Evolutionary conservation across 2,888 invertebrate species (phyloP).

Genomic region (Blera fallax): DNA sequence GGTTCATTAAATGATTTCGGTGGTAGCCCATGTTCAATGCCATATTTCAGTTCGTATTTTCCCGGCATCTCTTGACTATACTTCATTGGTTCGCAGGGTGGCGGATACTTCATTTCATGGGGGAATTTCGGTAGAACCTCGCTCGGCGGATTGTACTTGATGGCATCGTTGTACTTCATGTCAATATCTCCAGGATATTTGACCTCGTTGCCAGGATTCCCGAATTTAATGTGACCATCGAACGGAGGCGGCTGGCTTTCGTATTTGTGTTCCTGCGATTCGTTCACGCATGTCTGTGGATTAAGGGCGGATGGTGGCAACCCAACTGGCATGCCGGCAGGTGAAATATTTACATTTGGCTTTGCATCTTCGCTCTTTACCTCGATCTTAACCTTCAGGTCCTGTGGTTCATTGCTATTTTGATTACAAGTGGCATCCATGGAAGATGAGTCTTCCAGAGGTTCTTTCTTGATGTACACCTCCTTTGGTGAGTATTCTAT

Average conservation of each 20-base stretch:
- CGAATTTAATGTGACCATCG: conserved; percentile 74
- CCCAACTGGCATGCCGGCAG: conserved; percentile 67
- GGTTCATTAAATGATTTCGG: conserved; percentile 77
- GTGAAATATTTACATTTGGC: conserved; percentile 72
- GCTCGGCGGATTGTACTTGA: conserved; percentile 77
- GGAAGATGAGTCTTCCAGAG: conserved; percentile 80
- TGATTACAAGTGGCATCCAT: conserved; percentile 82
- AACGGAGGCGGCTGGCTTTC: conserved; percentile 73
- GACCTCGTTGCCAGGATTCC: conserved; percentile 61
- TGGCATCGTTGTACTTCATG: conserved; percentile 79
- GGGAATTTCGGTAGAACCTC: conserved; percentile 76
- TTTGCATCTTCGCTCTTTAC: conserved; percentile 82
- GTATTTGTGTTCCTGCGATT: conserved; percentile 59
- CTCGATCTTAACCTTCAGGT: conserved; percentile 88
- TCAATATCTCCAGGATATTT: conserved; percentile 80
- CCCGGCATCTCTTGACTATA: conserved; percentile 80
- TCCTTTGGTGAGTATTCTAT: conserved; percentile 84
- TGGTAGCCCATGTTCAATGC: conserved; percentile 78
- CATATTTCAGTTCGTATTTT: conserved; percentile 81
- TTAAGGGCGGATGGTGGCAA: conserved; percentile 48
- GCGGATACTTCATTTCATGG: conserved; percentile 82
- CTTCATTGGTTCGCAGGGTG: conserved; percentile 79
- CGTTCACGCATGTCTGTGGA: conserved; percentile 48
- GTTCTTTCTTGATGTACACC: conserved; percentile 84
- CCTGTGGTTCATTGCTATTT: conserved; percentile 86